Evolutionary conservation across 2,797 vertebrate genomes (phyloP), one percentile per base, ranked within the genome.

Genomic region (Loris lydekkerianus): DNA sequence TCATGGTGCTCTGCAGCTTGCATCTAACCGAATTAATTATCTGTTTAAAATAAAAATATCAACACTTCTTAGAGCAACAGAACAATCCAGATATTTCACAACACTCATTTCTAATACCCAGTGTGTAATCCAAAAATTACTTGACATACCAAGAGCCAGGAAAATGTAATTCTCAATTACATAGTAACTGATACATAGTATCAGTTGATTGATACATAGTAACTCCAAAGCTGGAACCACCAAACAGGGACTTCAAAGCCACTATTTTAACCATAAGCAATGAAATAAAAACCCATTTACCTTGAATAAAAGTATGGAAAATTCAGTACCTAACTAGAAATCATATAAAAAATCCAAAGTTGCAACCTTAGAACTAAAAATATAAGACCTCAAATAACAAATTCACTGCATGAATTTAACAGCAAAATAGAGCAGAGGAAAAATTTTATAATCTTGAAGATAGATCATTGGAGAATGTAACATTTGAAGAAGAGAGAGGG

Each of bases 361-460:
- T n/a, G 31, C 60, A 88, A 85, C 17, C 67, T 78, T 84, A 84
- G 29, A 94, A 70, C 27, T 86, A 31, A 95, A 83, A 70, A 78
- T 70, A 40, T 60, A 83, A 83, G 21, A 49, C 40, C 49, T 86
- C 23, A 60, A 82, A 72, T 70, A 29, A 43, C 93, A 87, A 93
- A n/a, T 76, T 77, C 49, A 63, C 4, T 65, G 5, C 10, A 78
- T 34, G 18, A 75, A 29, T 40, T 80, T 65, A 27, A 65, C 10
- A 75, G 14, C 27, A 87, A n/a, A 82, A 91, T 23, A 84, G 3
- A 60, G 27, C 3, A 27, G 20, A 73, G n/a, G 69, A 94, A 84
- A 76, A 46, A 82, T 10, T 5, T 29, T 27, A 56, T 89, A 5
- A 90, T 90, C 34, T 87, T 37, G 23, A 90, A 96, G 46, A 29